Evolutionary conservation across 2,888 invertebrate genomes (phyloP).

Genomic region (Pycnomerus fuliginosus): DNA sequence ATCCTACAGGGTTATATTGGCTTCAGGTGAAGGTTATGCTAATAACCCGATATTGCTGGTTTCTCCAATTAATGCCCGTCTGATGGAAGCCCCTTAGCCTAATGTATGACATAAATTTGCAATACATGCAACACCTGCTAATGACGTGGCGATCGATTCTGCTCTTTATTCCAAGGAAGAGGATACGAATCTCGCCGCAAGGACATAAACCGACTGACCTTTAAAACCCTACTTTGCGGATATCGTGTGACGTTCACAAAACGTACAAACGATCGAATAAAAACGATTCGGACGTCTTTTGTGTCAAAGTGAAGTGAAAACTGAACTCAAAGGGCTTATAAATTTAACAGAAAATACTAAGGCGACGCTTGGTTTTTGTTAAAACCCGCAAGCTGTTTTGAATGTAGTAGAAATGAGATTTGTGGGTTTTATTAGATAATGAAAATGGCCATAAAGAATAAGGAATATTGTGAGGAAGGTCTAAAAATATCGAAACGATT

Average conservation of each 20-base stretch:
- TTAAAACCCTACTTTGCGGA: slow-evolving; percentile 6
- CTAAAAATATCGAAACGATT: too few species aligned
- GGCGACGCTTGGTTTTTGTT: too few species aligned
- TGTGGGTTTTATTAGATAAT: too few species aligned
- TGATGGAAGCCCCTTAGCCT: background rate
- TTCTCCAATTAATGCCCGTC: too few species aligned
- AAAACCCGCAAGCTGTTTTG: too few species aligned
- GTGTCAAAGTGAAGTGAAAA: slow-evolving; percentile 28
- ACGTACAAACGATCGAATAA: slow-evolving; percentile 28
- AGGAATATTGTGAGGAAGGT: too few species aligned
- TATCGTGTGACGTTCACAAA: slow-evolving; percentile 14
- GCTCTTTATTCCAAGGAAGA: slow-evolving; percentile 11
- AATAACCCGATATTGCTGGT: too few species aligned
- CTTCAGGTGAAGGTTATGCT: too few species aligned
- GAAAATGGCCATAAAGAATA: too few species aligned
- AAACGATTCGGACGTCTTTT: slow-evolving; percentile 24
- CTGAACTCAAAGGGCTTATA: slow-evolving; percentile 24
- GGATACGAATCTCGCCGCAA: slow-evolving; percentile 24
- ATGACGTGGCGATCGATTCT: slow-evolving; percentile 2
- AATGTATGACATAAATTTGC: slow-evolving; percentile 5
- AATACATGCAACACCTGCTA: slow-evolving; percentile 3
- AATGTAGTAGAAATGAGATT: too few species aligned
- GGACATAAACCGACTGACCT: slow-evolving; percentile 25
- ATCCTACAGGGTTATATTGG: too few species aligned
- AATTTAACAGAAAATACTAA: slow-evolving; percentile 17